Percentiles rank a stretch among this genome's conserved stretches.
These are phyloP conservation scores for Hippolais icterina DNA, from an alignment of 2,113 vertebrate genomes.

Conservation along the genomic window DNA sequence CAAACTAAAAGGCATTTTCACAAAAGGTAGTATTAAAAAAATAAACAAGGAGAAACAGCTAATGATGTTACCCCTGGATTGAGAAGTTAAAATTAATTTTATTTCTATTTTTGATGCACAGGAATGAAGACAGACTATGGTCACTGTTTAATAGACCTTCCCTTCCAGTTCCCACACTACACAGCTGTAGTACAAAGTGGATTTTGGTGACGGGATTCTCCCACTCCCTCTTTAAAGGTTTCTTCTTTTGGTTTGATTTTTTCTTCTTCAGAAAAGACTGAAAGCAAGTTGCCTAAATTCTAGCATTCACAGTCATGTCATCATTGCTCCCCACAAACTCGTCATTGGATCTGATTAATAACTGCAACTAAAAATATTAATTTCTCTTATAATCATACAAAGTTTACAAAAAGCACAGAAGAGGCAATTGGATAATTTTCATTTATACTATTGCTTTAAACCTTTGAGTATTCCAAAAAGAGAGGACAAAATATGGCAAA, in stretches of 20 bases:
- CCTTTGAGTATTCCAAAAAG: not conserved
- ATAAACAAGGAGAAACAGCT: not conserved
- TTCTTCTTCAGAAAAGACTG: not conserved
- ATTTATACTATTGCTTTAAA: slow-evolving; percentile 38
- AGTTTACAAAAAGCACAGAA: not conserved
- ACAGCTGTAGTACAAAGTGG: not conserved
- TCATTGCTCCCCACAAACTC: not conserved
- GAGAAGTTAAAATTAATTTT: not conserved
- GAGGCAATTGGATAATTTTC: not conserved
- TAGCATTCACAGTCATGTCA: not conserved
- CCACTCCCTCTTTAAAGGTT: not conserved
- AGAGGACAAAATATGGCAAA: slow-evolving; percentile 60
- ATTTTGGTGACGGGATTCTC: not conserved
- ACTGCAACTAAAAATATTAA: not conserved
- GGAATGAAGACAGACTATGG: not conserved
- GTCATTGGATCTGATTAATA: not conserved
- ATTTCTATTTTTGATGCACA: not conserved
- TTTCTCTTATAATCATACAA: not conserved
- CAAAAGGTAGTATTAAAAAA: not conserved
- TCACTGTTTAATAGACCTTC: not conserved
- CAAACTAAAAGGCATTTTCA: not conserved
- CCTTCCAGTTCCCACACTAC: not conserved
- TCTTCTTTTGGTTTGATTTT: not conserved
- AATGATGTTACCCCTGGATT: rapidly evolving
- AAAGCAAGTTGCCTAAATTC: not conserved